Evolutionary conservation across 2,797 vertebrate genomes (phyloP), one percentile per base, ranked within the genome.

Genomic region (Anguilla anguilla): DNA sequence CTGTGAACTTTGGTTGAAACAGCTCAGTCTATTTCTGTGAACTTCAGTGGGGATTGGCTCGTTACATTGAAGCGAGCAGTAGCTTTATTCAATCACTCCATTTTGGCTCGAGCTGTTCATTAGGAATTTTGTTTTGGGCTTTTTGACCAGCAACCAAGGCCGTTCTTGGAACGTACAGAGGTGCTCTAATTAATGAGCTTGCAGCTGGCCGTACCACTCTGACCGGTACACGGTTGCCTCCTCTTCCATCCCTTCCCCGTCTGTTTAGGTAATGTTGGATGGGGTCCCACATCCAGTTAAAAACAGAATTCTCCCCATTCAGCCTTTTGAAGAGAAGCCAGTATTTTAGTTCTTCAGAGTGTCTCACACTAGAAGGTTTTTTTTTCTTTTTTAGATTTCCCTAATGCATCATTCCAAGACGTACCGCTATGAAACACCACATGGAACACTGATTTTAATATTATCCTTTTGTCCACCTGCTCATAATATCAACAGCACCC

Each of bases 121-220:
- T 28, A 86, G 85, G 85, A 84, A 89, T 89, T 89, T 43, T 79
- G 88, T 87, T 88, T 90, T 89, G 90, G 90, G 87, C 91, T 95
- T 96, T 95, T 96, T 95, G 95, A 67, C 95, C 94, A 94, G 92
- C 94, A 94, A 88, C 94, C 95, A 94, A 96, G 96, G 96, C 96
- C 95, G 94, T 94, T 94, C 93, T 93, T 86, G 89, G 92, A 92
- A 93, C 87, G 95, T 95, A 95, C 94, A 93, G 49, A 91, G 92
- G 94, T 92, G 91, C 86, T 87, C 94, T 95, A 97, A 97, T 97
- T 96, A 96, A 96, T 96, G 94, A 94, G 89, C 92, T 93, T 96
- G 95, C 96, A 97, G 96, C 97, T 97, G 97, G 96, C 93, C 93
- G 97, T 97, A 97, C 97, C 97, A 96, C 93, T 96, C 95, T 94